Evolutionary conservation across 2,888 invertebrate genomes (phyloP).

Genomic region (Phragmatobia fuliginosa): DNA sequence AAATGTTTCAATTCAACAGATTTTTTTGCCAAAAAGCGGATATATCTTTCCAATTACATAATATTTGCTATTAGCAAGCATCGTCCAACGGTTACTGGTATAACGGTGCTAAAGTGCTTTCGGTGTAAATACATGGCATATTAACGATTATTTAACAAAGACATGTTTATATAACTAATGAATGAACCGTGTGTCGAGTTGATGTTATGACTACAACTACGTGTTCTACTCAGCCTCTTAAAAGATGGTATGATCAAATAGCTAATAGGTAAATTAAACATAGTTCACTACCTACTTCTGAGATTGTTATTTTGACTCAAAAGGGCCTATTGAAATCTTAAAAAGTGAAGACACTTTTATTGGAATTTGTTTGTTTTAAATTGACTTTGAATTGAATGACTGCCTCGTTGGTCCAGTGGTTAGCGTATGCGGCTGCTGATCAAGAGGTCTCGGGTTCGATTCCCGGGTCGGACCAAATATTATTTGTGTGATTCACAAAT

Average conservation of each 20-base stretch:
- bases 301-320: not conserved
- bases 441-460: no score
- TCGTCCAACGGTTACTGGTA: conserved; percentile 8
- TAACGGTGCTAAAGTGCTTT: conserved; percentile 27
- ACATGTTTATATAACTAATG: conserved; percentile 56
- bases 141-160: conserved; percentile 25
- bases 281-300: not conserved
- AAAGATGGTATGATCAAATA: conserved; percentile 6
- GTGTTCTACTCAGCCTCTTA: conserved; percentile 20
- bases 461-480: no score
- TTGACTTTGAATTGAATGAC: no score
- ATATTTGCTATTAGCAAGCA: conserved; percentile 1
- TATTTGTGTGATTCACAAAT: no score
- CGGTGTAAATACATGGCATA: conserved; percentile 18
- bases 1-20: not conserved
- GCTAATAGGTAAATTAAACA: not conserved
- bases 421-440: no score
- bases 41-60: not conserved
- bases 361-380: not conserved
- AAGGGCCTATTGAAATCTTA: not conserved
- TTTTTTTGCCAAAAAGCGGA: not conserved
- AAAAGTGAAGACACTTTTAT: not conserved
- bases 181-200: conserved; percentile 31
- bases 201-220: conserved; percentile 17
- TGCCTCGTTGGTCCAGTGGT: no score